These are phyloP conservation scores for Saccopteryx bilineata DNA, from an alignment of 2,113 vertebrate genomes.

Conservation along the genomic window DNA sequence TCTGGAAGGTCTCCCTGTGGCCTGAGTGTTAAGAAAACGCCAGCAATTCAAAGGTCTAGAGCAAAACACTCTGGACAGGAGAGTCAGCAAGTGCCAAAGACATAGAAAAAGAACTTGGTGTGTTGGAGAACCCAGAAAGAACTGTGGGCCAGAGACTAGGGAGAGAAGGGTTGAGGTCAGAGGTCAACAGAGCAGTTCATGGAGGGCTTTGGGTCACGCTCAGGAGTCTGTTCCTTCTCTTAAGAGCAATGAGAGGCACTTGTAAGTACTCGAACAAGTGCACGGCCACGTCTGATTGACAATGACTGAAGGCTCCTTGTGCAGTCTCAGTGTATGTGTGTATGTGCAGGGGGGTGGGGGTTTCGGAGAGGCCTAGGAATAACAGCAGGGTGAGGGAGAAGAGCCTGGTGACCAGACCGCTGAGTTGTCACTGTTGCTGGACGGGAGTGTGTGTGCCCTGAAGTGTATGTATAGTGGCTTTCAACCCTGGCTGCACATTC, in stretches of 20 bases:
- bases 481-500: background rate
- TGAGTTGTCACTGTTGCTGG: background rate
- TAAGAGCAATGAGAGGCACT: background rate
- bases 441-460: background rate
- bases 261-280: background rate
- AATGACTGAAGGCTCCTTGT: background rate
- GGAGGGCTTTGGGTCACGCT: background rate
- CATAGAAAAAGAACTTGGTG: background rate
- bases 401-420: too few relatives aligned
- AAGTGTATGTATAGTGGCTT: background rate
- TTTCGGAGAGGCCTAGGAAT: background rate
- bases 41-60: background rate
- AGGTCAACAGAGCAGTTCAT: background rate
- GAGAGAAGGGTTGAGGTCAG: background rate
- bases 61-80: background rate
- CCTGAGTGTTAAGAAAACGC: constrained; percentile 1
- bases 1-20: background rate
- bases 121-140: background rate
- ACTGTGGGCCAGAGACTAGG: background rate
- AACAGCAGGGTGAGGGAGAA: background rate
- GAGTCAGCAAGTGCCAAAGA: background rate
- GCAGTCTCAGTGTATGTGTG: background rate
- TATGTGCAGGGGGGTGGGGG: too few relatives aligned
- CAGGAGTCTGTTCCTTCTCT: background rate
- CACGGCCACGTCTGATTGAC: background rate